These are phyloP conservation scores for Corydoras maculifer DNA, from an alignment of 2,113 vertebrate genomes.

Conservation along the genomic window DNA sequence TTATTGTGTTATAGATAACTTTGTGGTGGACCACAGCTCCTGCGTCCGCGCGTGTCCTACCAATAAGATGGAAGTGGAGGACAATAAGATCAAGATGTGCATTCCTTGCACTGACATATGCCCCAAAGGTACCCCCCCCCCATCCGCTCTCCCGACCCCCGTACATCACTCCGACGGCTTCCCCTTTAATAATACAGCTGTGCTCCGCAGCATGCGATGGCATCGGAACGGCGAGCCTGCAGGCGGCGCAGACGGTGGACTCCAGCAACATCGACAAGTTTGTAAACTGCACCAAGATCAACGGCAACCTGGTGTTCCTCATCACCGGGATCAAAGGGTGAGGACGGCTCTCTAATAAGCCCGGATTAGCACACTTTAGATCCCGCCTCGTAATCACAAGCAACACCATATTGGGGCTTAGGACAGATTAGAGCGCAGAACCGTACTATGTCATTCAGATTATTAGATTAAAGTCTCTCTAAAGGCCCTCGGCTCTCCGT, in stretches of 20 bases:
- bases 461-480: no score
- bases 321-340: constrained; percentile 97
- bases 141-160: no score
- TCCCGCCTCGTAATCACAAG: no score
- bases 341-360: constrained; percentile 48
- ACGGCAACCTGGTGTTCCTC: constrained; percentile 96
- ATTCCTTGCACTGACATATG: constrained; percentile 97
- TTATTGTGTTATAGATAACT: constrained; percentile 76
- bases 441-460: no score
- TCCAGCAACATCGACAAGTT: constrained; percentile 98
- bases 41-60: constrained; percentile 94
- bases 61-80: constrained; percentile 97
- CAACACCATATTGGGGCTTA: no score
- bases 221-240: constrained; percentile 87
- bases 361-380: background rate
- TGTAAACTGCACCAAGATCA: constrained; percentile 98
- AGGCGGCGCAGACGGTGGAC: constrained; percentile 88
- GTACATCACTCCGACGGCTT: no score
- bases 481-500: no score
- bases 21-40: constrained; percentile 96
- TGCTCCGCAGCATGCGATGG: constrained; percentile 82
- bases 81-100: constrained; percentile 94
- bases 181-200: no score
- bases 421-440: no score
- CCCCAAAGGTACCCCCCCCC: constrained; percentile 82